phyloP scores from a whole-genome alignment of 2,113 vertebrate genomes.

The Paraplagusia blochii region DNA sequence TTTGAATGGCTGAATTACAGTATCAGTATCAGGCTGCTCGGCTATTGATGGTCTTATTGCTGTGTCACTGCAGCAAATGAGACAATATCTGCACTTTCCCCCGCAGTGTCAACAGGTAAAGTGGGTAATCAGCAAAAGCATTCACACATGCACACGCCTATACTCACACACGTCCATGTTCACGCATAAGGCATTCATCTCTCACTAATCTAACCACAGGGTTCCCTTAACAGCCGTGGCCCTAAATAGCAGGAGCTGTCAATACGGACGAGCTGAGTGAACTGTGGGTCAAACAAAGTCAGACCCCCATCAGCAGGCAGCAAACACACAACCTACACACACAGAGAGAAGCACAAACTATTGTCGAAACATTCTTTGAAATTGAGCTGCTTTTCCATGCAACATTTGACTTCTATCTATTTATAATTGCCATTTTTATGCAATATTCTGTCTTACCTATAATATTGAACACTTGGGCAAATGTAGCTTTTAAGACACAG shows the following conservation, averaged over 20 bases:
- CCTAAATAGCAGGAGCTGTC: conserved; percentile 72
- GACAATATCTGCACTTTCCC: conserved; percentile 40
- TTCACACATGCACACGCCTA: conserved; percentile 18
- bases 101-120: conserved; percentile 54
- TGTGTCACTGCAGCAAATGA: conserved; percentile 31
- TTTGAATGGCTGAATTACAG: conserved; percentile 30
- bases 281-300: conserved; percentile 63
- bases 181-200: conserved; percentile 63
- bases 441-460: too few species aligned
- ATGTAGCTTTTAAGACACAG: too few species aligned
- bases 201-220: conserved; percentile 70
- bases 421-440: conserved; percentile 1
- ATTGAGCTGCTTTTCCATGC: too few species aligned
- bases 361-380: too few species aligned
- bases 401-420: too few species aligned
- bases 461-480: conserved; percentile 21
- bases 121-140: conserved; percentile 46
- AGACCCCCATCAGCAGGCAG: conserved; percentile 46
- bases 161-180: conserved; percentile 34
- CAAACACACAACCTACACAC: conserved; percentile 21
- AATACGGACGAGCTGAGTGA: conserved; percentile 73
- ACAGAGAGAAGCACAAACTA: conserved; percentile 21
- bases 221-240: conserved; percentile 62
- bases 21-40: conserved; percentile 8
- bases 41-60: conserved; percentile 12